Conservation (phyloP, 2,113 vertebrate species). For the Xiphorhynchus elegans region DNA sequence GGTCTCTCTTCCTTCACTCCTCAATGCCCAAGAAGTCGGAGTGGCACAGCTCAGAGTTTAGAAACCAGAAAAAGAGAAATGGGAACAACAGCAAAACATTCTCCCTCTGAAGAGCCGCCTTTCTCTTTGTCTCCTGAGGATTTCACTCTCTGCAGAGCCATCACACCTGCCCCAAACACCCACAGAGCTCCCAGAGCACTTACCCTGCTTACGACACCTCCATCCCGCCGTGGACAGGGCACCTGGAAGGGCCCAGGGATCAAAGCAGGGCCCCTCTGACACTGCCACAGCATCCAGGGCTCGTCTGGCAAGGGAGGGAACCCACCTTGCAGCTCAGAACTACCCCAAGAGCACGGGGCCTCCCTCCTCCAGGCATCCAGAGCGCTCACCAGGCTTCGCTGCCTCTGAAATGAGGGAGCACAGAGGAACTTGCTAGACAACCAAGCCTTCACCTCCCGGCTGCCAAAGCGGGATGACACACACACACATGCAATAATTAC, state of each 20-base stretch:
- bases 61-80: neutral
- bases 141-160: neutral
- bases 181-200: neutral
- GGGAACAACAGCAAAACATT: neutral
- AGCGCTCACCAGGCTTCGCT: neutral
- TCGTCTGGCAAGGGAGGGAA: neutral
- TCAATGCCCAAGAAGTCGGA: neutral
- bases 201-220: conserved; percentile 42
- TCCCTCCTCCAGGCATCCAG: neutral
- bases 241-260: neutral
- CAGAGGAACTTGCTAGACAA: conserved; percentile 69
- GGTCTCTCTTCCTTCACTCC: neutral
- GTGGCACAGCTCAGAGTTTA: neutral
- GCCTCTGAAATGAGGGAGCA: conserved; percentile 31
- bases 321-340: neutral
- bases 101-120: neutral
- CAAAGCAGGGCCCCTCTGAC: accelerated
- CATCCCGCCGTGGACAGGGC: neutral
- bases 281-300: neutral
- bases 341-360: neutral
- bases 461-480: conserved; percentile 48
- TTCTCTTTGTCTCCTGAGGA: neutral
- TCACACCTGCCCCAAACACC: neutral
- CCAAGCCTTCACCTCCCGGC: conserved; percentile 41
- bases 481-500: conserved; percentile 41